Percentiles rank a stretch among this genome's conserved stretches.
Evolutionary conservation across 1,140 invertebrate genomes (phyloP).

Genomic region (Cydia strobilella): DNA sequence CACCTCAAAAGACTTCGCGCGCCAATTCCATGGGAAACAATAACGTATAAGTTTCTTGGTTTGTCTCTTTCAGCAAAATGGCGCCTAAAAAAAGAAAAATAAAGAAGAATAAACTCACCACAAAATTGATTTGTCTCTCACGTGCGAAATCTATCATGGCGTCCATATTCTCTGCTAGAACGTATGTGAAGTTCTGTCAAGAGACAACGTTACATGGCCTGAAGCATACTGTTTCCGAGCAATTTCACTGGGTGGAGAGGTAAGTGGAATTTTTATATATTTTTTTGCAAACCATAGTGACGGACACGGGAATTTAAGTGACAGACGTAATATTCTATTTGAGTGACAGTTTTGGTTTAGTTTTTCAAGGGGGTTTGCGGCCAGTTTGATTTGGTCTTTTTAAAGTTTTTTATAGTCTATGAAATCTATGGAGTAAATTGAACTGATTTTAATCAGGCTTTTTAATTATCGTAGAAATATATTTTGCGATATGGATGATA

Average conservation of each 20-base stretch:
- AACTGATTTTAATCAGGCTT: no score
- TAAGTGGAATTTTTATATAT: slow-evolving; percentile 37
- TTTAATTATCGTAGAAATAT: no score
- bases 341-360: slow-evolving; percentile 18
- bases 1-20: neutral
- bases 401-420: no score
- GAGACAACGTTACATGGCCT: slow-evolving; percentile 72
- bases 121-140: slow-evolving; percentile 63
- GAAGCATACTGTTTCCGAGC: slow-evolving; percentile 65
- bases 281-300: slow-evolving; percentile 33
- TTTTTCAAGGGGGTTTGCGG: slow-evolving; percentile 36
- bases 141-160: slow-evolving; percentile 56
- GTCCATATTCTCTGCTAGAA: slow-evolving; percentile 49
- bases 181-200: slow-evolving; percentile 60
- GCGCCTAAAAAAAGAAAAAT: slow-evolving; percentile 32
- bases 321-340: neutral
- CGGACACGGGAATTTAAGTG: slow-evolving; percentile 33
- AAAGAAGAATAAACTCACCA: slow-evolving; percentile 48
- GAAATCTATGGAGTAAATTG: no score
- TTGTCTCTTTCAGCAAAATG: neutral
- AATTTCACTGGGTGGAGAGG: slow-evolving; percentile 67
- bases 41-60: neutral
- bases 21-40: neutral
- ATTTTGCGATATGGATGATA: no score
- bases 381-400: slow-evolving; percentile 22